Base-by-base conservation (phyloP, 2,888 invertebrate genomes). In the Dysmachus trigonus region DNA sequence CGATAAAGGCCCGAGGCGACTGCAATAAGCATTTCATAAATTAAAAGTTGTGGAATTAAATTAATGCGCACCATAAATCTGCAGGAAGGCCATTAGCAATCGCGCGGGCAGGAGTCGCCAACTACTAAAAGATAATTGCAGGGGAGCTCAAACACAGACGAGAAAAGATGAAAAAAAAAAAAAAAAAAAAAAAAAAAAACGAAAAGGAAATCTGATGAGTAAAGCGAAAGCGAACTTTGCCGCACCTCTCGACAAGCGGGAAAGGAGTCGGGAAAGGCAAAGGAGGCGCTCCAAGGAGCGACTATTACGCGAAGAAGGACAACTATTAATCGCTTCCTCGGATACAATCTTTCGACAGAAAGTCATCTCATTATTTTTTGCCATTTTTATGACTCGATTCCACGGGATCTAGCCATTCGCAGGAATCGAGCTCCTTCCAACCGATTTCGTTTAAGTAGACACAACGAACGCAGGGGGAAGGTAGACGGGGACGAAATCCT, bases 291-390 rank as follows among this genome's bases (percentile, higher is more conserved):
- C 10, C 53, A 82, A 62, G 18, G 62, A 47, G 27, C 27, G 51
- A 82, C 35, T 62, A 82, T 62, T 82, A 82, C 81, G 62, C 18
- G 10, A 2, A 27, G 72, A 81, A 81, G 51, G 72, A 83, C 83
- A 83, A 83, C 83, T 83, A 83, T 83, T 83, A 83, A 83, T 83
- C 71, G 83, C 53, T 83, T 83, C 71, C 83, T 72, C 15, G 72
- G 83, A 83, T 83, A 83, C 38, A 33, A 83, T 83, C 83, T 71
- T 83, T 47, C 72, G 72, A 62, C 53, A 33, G 81, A 33, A 41
- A 83, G 83, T 38, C 72, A 71, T 83, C 72, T 83, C 72, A 72
- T 83, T 83, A 72, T 51, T 83, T 72, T 72, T 72, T 72, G 83
- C 83, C 72, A 83, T 83, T 72, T 83, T 83, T 72, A 83, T 83